A percentile compares a stretch with the other conserved stretches of the same genome.
These are phyloP conservation scores for Acanthochromis polyacanthus DNA, from an alignment of 2,113 vertebrate species.

Conservation along the genomic window DNA sequence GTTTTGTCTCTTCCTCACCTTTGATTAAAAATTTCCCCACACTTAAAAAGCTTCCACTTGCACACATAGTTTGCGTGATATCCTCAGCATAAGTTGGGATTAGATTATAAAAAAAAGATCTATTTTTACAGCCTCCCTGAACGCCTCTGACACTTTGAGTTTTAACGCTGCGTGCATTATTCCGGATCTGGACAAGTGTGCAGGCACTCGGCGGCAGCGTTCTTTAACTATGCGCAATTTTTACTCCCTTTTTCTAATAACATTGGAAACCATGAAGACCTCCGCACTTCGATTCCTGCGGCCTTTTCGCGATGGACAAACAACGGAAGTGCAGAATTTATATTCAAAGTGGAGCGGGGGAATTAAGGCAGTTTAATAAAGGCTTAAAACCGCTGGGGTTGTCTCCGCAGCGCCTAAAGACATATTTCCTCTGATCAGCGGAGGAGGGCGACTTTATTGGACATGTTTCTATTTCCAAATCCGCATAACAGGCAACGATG, in stretches of 20 bases:
- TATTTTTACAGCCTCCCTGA: slow-evolving; percentile 4
- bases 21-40: slow-evolving; percentile 12
- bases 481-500: slow-evolving; percentile 82
- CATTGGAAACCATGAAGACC: slow-evolving; percentile 47
- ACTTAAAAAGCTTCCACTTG: slow-evolving; percentile 5
- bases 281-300: slow-evolving; percentile 11
- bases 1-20: slow-evolving; percentile 20
- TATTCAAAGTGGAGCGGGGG: slow-evolving; percentile 70
- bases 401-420: slow-evolving; percentile 74
- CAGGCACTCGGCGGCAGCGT: neutral
- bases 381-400: slow-evolving; percentile 70
- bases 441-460: slow-evolving; percentile 79
- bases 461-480: slow-evolving; percentile 82
- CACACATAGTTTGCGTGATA: neutral
- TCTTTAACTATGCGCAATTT: slow-evolving; percentile 35
- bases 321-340: slow-evolving; percentile 59
- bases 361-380: slow-evolving; percentile 80
- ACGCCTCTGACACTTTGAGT: neutral
- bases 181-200: slow-evolving; percentile 21
- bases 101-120: neutral
- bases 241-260: slow-evolving; percentile 47
- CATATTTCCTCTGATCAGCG: slow-evolving; percentile 80
- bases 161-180: slow-evolving; percentile 14
- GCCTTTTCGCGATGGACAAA: slow-evolving; percentile 64
- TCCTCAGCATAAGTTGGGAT: neutral